Evolutionary conservation across 2,113 vertebrate species (phyloP), one percentile per base, ranked within the genome.

Genomic region (Notiomystis cincta): DNA sequence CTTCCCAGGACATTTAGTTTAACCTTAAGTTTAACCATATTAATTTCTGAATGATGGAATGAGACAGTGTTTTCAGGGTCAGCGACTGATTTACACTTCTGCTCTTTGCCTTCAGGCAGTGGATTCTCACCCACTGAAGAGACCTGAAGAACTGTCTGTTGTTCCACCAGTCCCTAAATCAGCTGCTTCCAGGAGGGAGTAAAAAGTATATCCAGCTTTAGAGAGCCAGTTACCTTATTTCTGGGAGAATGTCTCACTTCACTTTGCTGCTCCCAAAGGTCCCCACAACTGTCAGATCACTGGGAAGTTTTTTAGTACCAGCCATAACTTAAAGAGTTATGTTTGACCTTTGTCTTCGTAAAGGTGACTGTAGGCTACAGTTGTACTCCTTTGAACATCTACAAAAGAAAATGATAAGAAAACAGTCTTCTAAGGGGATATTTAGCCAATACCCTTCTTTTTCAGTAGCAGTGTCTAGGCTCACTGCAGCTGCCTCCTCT

Each of bases 61-160:
- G 91, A 93, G 95, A 93, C 80, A 86, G 57, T 87, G 16, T 84
- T 92, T 95, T 95, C 89, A 37, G 89, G 93, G 95, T 95, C 94
- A 95, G 56, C 0, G 16, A 31, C 38, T 90, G 67, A 89, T 92
- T 90, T 87, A 77, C 47, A 54, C 50, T 65, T 18, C 35, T 48
- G 33, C 54, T 77, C 30, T 90, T 92, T 89, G 56, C 89, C 91
- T 95, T 89, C 24, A 14, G 86, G 96, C 76, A n/a, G 5, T 87
- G 64, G 47, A 83, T 92, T 90, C 44, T 95, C 60, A 75, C 44
- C 33, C 51, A 25, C 42, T 81, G 7, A 61, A 86, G 42, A 83
- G 16, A 89, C 54, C 62, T 77, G 50, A 66, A 77, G 62, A 80
- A 67, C 21, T 83, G 11, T 82, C 27, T 67, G 21, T 60, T 88